Conservation (phyloP, 2,113 vertebrate species). For the Martes martes region DNA sequence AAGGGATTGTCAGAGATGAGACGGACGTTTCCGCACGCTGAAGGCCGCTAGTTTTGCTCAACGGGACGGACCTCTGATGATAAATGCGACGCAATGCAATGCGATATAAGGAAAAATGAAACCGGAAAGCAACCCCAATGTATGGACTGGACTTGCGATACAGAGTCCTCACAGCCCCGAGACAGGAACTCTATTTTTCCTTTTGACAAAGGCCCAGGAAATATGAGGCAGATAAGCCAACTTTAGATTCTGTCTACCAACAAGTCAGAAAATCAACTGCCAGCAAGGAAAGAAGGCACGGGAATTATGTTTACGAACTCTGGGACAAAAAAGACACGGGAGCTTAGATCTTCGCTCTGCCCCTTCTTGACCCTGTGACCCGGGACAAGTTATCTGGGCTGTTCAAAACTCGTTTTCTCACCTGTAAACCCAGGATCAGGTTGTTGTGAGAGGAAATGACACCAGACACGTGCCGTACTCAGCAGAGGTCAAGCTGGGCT, state of each 20-base stretch:
- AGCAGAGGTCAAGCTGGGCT: fast-evolving
- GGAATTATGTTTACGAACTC: fast-evolving
- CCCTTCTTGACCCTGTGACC: neutral
- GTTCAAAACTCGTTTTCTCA: neutral
- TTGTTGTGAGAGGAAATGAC: neutral
- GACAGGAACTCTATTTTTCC: neutral
- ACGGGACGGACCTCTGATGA: fast-evolving
- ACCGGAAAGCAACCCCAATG: neutral
- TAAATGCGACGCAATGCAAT: fast-evolving
- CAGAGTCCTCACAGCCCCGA: neutral
- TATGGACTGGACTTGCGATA: neutral
- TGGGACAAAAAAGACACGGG: too few species aligned
- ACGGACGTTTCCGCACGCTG: fast-evolving
- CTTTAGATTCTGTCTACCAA: neutral
- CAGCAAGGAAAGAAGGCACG: neutral
- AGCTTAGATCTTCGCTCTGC: neutral
- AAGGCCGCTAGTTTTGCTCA: neutral
- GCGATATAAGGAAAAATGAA: neutral
- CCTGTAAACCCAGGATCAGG: neutral
- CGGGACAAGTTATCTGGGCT: neutral
- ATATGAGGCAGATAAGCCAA: neutral
- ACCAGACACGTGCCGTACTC: neutral
- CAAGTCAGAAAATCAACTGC: neutral
- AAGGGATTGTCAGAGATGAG: neutral
- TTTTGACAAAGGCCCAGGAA: neutral